Conservation (phyloP, 2,888 invertebrate genomes). For the Pollenia amentaria region DNA sequence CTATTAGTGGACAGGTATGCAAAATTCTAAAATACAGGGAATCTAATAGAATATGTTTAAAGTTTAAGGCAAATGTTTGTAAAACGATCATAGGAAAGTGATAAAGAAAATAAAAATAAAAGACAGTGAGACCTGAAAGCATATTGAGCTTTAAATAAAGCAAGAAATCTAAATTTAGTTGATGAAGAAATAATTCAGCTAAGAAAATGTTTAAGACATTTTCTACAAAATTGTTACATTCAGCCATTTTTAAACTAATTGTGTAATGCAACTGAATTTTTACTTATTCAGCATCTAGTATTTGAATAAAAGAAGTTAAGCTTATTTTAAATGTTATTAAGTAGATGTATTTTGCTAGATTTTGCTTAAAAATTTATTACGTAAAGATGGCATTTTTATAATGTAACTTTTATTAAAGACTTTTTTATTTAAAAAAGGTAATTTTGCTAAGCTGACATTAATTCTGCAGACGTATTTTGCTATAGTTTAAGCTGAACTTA, state of each 20-base stretch:
- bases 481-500: too few relatives aligned
- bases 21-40: conserved; percentile 38
- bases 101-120: background rate
- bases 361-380: too few relatives aligned
- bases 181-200: background rate
- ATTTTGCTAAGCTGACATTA: background rate
- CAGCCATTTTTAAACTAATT: too few relatives aligned
- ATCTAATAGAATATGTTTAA: background rate
- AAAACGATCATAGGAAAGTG: background rate
- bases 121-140: background rate
- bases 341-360: too few relatives aligned
- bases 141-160: background rate
- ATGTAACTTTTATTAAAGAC: too few relatives aligned
- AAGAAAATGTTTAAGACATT: background rate
- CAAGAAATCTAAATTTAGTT: background rate
- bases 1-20: conserved; percentile 69
- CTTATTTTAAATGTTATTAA: too few relatives aligned
- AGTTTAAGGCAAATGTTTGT: conserved; percentile 26
- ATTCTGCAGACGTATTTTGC: background rate
- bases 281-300: too few relatives aligned
- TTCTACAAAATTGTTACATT: background rate
- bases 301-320: too few relatives aligned
- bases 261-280: too few relatives aligned
- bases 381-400: too few relatives aligned
- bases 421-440: too few relatives aligned